Conservation (phyloP, 2,113 vertebrate species). For the Machaerirhynchus nigripectus region DNA sequence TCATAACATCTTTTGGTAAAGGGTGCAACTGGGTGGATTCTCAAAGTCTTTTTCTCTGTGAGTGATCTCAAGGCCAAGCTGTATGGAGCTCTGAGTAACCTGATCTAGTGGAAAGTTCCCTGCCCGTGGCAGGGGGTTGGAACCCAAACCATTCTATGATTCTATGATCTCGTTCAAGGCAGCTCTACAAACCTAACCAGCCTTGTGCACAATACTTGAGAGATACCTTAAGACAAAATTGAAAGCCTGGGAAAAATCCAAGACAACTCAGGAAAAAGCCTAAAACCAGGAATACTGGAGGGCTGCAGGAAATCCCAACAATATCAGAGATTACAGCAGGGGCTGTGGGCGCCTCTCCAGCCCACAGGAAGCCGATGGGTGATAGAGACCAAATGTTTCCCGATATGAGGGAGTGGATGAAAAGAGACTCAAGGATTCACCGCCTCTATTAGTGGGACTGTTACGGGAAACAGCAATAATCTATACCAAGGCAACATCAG, state of each 20-base stretch:
- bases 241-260: slow-evolving; percentile 7
- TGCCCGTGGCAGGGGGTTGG: rapidly evolving
- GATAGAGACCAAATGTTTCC: slow-evolving; percentile 46
- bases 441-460: neutral
- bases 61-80: neutral
- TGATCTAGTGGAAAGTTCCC: neutral
- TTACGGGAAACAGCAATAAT: neutral
- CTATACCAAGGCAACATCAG: neutral
- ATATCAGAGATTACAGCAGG: slow-evolving; percentile 35
- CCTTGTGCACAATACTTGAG: neutral
- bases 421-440: neutral
- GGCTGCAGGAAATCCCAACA: slow-evolving; percentile 46
- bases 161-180: neutral
- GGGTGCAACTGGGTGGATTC: neutral
- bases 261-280: neutral
- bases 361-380: slow-evolving; percentile 13
- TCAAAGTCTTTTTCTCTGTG: neutral
- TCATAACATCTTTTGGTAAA: neutral
- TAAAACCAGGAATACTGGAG: neutral
- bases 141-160: neutral
- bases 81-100: neutral
- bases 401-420: neutral
- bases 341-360: slow-evolving; percentile 14
- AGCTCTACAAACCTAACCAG: neutral
- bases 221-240: neutral